These are phyloP conservation scores for Oncorhynchus mykiss DNA, from an alignment of 2,113 vertebrate genomes.

Conservation along the genomic window DNA sequence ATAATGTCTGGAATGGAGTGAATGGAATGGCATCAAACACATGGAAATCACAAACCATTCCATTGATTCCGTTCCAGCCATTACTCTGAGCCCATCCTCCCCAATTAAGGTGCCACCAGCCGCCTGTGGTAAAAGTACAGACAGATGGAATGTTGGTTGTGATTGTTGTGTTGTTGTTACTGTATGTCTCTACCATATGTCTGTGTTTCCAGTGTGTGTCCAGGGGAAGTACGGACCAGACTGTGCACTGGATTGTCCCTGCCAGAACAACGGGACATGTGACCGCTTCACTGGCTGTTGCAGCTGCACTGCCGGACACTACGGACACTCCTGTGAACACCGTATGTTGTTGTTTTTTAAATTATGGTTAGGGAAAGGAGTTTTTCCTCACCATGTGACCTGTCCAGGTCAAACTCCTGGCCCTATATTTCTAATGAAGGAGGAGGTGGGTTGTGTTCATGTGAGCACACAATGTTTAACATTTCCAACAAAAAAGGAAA, in stretches of 20 bases:
- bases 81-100: too few species aligned
- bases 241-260: slow-evolving; percentile 77
- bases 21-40: too few species aligned
- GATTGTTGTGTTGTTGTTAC: background rate
- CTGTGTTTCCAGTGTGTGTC: slow-evolving; percentile 72
- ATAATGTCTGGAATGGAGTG: too few species aligned
- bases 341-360: slow-evolving; percentile 56
- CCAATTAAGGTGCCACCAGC: too few species aligned
- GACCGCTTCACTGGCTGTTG: slow-evolving; percentile 79
- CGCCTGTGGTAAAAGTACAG: too few species aligned
- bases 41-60: too few species aligned
- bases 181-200: slow-evolving; percentile 1
- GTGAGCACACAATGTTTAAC: too few species aligned
- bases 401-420: background rate
- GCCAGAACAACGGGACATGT: slow-evolving; percentile 79
- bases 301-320: slow-evolving; percentile 73
- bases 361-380: background rate
- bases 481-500: too few species aligned
- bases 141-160: background rate
- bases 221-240: slow-evolving; percentile 73
- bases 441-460: too few species aligned
- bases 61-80: too few species aligned
- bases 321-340: slow-evolving; percentile 78
- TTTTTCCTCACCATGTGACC: background rate
- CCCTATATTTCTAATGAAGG: too few species aligned